Evolutionary conservation across 1,140 invertebrate species (phyloP), one percentile per base, ranked within the genome.

Genomic region (Caenorhabditis elegans): DNA sequence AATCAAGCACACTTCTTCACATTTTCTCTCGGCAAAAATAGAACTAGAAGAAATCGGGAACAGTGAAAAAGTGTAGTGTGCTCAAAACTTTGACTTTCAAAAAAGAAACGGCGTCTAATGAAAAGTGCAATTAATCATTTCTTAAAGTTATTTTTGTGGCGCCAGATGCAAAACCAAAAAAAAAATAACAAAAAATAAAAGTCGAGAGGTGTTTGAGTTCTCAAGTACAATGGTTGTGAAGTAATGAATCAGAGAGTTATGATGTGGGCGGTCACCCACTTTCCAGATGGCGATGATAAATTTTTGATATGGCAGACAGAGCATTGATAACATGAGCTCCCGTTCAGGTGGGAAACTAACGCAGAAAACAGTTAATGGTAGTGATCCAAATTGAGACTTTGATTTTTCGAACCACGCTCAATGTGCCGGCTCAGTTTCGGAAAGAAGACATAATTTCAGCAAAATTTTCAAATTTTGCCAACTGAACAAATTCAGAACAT

Each of bases 161-260:
- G 60, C 60, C 60, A n/a, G 51, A 26, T 28, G 19, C 19, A 3
- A 34, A 15, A 60, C 2, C 15, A 8, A 15, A 8, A 3, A 43
- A 34, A 70, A 31, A n/a, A 13, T 6, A 15, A 8, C 3, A 43
- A 34, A 70, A 31, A n/a, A 13, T 6, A 11, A 8, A 10, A 22
- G n/a, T 8, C 5, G 13, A n/a, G 60, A 39, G 34, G 26, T 70
- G 60, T 31, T 43, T 39, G n/a, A 10, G 26, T 70, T 31, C 11
- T 22, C 13, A 0, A 2, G 10, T 15, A n/a, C 15, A 6, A n/a
- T 1, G 19, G 22, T 53, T 36, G 15, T 6, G 3, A 6, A 11
- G 13, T 70, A 70, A 43, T 70, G 60, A 70, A 39, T 70, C 34
- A 70, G 60, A 39, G 60, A 70, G 60, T 70, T 70, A 70, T 70